A percentile compares a stretch with the other conserved stretches of the same genome.
Evolutionary conservation across 2,113 vertebrate genomes (phyloP).

Genomic region (Peucedramus taeniatus): DNA sequence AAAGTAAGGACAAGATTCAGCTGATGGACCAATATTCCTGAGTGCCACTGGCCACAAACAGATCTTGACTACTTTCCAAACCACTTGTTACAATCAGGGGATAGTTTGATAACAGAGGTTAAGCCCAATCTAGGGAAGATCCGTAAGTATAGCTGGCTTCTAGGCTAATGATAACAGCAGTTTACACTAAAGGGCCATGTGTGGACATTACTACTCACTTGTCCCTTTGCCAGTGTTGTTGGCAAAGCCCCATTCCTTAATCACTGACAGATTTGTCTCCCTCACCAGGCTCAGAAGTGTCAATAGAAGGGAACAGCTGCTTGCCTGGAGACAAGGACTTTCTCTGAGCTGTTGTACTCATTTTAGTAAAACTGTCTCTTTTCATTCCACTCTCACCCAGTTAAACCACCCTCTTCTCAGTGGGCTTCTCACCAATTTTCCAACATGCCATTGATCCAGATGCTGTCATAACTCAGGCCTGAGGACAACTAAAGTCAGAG

Average conservation of each 20-base stretch:
- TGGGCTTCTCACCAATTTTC: neutral
- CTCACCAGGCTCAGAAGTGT: neutral
- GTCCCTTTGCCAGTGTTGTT: neutral
- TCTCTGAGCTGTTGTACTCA: neutral
- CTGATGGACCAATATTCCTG: neutral
- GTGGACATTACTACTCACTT: neutral
- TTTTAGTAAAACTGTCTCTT: neutral
- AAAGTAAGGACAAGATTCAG: neutral
- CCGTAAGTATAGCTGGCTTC: neutral
- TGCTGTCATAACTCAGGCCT: neutral
- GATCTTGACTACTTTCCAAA: neutral
- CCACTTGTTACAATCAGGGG: neutral
- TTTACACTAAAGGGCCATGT: neutral
- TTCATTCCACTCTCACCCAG: neutral
- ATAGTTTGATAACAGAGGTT: neutral
- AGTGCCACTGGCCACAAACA: neutral
- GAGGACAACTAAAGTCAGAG: neutral
- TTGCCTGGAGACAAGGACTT: rapidly evolving
- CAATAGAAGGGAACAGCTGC: neutral
- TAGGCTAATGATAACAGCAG: neutral
- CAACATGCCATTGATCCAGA: neutral
- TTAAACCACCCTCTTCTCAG: neutral
- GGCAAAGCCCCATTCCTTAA: neutral
- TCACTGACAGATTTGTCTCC: neutral
- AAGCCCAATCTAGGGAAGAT: neutral